phyloP scores from a whole-genome alignment of 2,113 vertebrate genomes.

The Columba janthina region DNA sequence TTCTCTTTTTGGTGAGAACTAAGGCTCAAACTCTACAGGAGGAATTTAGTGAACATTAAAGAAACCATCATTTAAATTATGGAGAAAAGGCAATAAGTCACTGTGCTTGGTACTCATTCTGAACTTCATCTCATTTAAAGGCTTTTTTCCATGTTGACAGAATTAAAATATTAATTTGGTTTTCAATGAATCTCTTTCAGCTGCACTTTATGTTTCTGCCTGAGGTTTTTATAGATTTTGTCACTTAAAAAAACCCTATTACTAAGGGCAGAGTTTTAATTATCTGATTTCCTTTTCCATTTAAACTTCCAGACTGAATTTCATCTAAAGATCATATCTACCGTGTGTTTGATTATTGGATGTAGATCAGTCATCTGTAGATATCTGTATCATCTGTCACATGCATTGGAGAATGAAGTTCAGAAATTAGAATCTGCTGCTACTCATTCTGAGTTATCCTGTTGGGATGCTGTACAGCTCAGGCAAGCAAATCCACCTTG shows the following conservation, averaged over 20 bases:
- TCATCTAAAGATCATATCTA: conserved; percentile 35
- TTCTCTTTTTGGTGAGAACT: background rate
- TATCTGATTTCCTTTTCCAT: conserved; percentile 61
- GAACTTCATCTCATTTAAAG: conserved; percentile 33
- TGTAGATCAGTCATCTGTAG: conserved; percentile 14
- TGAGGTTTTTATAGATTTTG: conserved; percentile 51
- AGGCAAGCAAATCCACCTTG: background rate
- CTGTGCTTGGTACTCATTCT: background rate
- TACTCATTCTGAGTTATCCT: background rate
- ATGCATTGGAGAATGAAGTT: background rate
- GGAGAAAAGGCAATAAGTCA: conserved; percentile 48
- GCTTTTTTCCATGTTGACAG: conserved; percentile 37
- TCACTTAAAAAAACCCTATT: conserved; percentile 66
- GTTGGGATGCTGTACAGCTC: background rate
- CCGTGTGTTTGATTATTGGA: conserved; percentile 36
- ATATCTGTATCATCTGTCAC: background rate
- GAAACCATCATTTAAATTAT: conserved; percentile 38
- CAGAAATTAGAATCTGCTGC: background rate
- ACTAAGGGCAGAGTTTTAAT: conserved; percentile 48
- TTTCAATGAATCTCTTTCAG: conserved; percentile 55
- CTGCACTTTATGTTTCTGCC: conserved; percentile 47
- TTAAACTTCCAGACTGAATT: conserved; percentile 49
- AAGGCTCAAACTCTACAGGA: background rate
- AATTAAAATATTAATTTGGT: conserved; percentile 70
- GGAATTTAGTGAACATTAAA: conserved; percentile 51